Conservation (phyloP, 2,888 invertebrate species). For the Mycalesis mineus region DNA sequence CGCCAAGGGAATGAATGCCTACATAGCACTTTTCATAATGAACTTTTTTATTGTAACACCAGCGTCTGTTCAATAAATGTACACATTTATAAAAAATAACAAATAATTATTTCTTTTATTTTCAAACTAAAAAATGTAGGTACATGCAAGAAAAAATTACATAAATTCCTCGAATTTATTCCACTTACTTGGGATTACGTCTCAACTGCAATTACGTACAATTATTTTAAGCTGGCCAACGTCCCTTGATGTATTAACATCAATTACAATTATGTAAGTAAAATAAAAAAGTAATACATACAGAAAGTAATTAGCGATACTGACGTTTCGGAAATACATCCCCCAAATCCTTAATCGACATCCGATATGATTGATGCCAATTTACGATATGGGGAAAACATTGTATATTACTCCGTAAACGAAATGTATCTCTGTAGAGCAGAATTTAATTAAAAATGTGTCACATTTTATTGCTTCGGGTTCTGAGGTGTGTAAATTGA, state of each 20-base stretch:
- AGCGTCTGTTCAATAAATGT: too few relatives aligned
- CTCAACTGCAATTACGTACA: too few relatives aligned
- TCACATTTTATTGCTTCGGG: constrained; percentile 12
- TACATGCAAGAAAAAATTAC: too few relatives aligned
- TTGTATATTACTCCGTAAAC: constrained; percentile 18
- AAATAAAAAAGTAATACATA: constrained; percentile 17
- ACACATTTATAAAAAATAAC: too few relatives aligned
- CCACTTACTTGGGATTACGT: too few relatives aligned
- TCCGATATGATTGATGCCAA: constrained; percentile 26
- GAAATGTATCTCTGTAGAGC: constrained; percentile 15
- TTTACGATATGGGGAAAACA: constrained; percentile 18
- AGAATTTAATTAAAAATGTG: constrained; percentile 18
- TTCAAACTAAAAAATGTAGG: too few relatives aligned
- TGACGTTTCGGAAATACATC: constrained; percentile 20
- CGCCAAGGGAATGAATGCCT: too few relatives aligned
- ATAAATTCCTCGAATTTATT: too few relatives aligned
- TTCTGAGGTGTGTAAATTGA: not conserved
- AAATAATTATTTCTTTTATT: too few relatives aligned
- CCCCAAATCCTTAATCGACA: constrained; percentile 27
- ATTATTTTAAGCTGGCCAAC: constrained; percentile 4
- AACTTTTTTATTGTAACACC: too few relatives aligned
- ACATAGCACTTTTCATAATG: too few relatives aligned
- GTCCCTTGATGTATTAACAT: constrained; percentile 7
- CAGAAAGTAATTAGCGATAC: constrained; percentile 27
- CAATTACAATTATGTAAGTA: constrained; percentile 4